phyloP scores from a whole-genome alignment of 2,797 vertebrate species.

The Diglossa cyanea region DNA sequence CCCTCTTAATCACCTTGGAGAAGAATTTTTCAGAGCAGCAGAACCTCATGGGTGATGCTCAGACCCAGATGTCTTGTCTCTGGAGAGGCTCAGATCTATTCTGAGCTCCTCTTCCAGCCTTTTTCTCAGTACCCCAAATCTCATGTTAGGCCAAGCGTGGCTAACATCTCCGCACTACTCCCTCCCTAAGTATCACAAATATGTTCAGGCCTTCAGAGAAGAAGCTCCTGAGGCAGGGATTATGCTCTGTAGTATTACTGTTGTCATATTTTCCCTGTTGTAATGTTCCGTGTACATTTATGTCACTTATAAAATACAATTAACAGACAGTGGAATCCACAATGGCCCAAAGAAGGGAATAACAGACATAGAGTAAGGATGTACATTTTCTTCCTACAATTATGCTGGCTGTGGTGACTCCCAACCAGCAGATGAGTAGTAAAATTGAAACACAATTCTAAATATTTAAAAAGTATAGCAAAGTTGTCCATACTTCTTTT shows the following conservation, averaged over 20 bases:
- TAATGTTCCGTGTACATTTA: slow-evolving; percentile 49
- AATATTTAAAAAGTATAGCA: neutral
- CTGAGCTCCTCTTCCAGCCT: neutral
- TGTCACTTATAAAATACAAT: slow-evolving; percentile 33
- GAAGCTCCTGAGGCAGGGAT: slow-evolving; percentile 29
- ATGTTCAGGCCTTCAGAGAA: neutral
- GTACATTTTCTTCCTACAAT: neutral
- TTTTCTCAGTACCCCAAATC: neutral
- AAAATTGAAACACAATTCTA: neutral
- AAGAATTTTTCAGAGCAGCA: neutral
- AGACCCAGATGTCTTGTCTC: neutral
- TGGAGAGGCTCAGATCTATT: neutral
- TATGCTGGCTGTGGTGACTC: neutral
- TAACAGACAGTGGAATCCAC: slow-evolving; percentile 39
- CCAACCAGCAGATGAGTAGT: neutral
- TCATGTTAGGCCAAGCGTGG: neutral
- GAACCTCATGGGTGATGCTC: neutral
- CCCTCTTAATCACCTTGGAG: neutral
- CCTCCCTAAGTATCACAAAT: neutral
- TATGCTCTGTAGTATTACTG: slow-evolving; percentile 30
- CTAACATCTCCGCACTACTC: neutral
- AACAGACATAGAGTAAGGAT: neutral
- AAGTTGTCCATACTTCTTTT: neutral
- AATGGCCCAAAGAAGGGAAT: slow-evolving; percentile 7
- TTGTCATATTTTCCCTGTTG: slow-evolving; percentile 51